Evolutionary conservation across 2,888 invertebrate species (phyloP), one percentile per base, ranked within the genome.

Genomic region (Ophion costatus): DNA sequence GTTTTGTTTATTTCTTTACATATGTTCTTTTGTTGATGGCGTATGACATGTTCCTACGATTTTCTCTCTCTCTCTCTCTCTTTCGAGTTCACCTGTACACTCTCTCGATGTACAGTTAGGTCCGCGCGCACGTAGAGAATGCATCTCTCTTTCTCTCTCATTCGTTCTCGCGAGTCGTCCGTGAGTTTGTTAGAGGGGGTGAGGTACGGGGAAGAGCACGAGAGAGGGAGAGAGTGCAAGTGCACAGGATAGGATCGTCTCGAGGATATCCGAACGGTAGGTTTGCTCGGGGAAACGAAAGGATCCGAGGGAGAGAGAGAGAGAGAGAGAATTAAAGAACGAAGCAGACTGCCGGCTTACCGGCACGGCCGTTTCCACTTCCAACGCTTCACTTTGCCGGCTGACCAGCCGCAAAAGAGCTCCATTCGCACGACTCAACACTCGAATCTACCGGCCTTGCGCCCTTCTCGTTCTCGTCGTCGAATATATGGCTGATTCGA

Each of bases 101-200:
- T 82, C 70, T 71, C 84, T 85, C 73, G 77, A 79, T 82, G 88
- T 89, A 89, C 89, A 89, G 89, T 89, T 89, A 89, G 85, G 85
- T 74, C 83, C 82, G 74, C 82, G 77, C 17, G 51, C 51, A 51
- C 17, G 51, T 17, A 51, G 75, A 88, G 85, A 86, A 85, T 86
- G 79, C 22, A 22, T 64, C 33, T 67, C 56, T 67, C 24, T 59
- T 7, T 38, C 42, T 57, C 64, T 59, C 59, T 22, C 42, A 4
- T 66, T 38, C n/a, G 59, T 69, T 69, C 79, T 56, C 76, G 24
- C 45, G 57, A 70, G 56, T 9, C 10, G 10, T 11, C 29, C 29
- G 4, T 4, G 29, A 29, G 29, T 29, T 29, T 29, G 29, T 4
- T 29, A 29, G 29, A 29, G 29, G 29, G 29, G 29, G 29, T 4